These are phyloP conservation scores for Sinocyclocheilus grahami DNA, from an alignment of 2,113 vertebrate species.

Conservation along the genomic window DNA sequence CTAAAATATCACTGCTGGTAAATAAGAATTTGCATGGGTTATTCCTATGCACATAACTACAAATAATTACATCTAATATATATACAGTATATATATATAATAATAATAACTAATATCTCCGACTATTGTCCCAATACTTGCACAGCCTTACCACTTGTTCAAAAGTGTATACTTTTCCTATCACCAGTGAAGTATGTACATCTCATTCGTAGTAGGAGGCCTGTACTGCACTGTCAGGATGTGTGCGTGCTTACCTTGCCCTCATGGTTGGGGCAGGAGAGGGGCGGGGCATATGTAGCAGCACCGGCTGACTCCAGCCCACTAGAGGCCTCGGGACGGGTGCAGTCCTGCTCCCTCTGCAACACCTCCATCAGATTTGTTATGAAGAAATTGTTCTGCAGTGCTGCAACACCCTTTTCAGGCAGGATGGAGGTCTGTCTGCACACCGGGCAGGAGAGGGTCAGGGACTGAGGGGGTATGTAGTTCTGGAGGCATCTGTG, in stretches of 20 bases:
- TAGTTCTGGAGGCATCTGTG: constrained; percentile 93
- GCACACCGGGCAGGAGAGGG: constrained; percentile 91
- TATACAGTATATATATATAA: too few species aligned
- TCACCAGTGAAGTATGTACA: too few species aligned
- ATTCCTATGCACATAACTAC: not conserved
- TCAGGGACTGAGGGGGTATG: constrained; percentile 91
- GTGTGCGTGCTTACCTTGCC: constrained; percentile 77
- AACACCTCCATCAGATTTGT: constrained; percentile 96
- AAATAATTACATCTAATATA: not conserved
- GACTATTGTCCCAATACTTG: not conserved
- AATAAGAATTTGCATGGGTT: not conserved
- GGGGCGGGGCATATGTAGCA: constrained; percentile 77
- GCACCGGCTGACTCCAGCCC: constrained; percentile 82
- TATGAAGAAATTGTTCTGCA: constrained; percentile 98
- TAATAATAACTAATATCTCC: not conserved
- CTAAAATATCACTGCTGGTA: not conserved
- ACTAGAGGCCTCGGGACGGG: constrained; percentile 77
- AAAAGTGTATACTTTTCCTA: not conserved
- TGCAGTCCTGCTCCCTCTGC: constrained; percentile 82
- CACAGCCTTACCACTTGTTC: not conserved
- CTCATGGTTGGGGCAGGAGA: constrained; percentile 93
- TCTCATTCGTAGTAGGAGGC: not conserved
- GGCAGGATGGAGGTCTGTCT: constrained; percentile 94
- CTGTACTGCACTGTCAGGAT: not conserved
- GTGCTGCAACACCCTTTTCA: constrained; percentile 87